Evolutionary conservation across 2,113 vertebrate species (phyloP), one percentile per base, ranked within the genome.

Genomic region (Coregonus clupeaformis): DNA sequence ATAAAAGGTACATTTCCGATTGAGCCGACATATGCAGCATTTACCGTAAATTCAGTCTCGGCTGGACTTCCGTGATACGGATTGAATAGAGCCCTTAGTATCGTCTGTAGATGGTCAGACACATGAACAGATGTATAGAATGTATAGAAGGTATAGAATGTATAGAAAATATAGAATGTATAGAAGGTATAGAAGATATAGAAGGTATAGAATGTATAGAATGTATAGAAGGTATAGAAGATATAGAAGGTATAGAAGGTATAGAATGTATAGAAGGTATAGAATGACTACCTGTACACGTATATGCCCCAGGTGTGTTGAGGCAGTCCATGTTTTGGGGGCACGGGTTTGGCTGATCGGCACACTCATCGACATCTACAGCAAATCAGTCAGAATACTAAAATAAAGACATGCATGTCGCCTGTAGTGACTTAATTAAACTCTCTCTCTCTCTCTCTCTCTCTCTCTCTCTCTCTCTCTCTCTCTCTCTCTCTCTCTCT

Each of bases 351-450:
- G 66, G 69, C 29, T 77, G 72, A 24, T 82, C 78, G 5, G 84
- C 81, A 88, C 93, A 94, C 84, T 94, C 92, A 74, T 93, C 80
- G 0, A 92, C 79, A 80, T 94, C 93, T 94, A 79, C 27, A 72
- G 84, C 27, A 32, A 67, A 67, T 30, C 24, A 16, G 57, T 22
- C 67, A 42, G 25, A 52, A 52, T 32, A 29, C 29, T 47, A 13
- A 45, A 66, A 6, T 16, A 25, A 12, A 57, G 22, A 27, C 14
- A 25, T 25, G 4, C 47, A 12, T 7, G 20, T 25, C 6, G 22
- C 9, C 32, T 49, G 14, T 27, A 32, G 25, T 71, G 18, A 7
- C 36, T 42, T 69, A 49, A 47, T 42, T 29, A 36, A 36, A 36
- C 36, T 9, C 36, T 9, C 36, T 9, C 36, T 9, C 36, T 9